Evolutionary conservation across 2,888 invertebrate species (phyloP), one percentile per base, ranked within the genome.

Genomic region (Eristalinus aeneus): DNA sequence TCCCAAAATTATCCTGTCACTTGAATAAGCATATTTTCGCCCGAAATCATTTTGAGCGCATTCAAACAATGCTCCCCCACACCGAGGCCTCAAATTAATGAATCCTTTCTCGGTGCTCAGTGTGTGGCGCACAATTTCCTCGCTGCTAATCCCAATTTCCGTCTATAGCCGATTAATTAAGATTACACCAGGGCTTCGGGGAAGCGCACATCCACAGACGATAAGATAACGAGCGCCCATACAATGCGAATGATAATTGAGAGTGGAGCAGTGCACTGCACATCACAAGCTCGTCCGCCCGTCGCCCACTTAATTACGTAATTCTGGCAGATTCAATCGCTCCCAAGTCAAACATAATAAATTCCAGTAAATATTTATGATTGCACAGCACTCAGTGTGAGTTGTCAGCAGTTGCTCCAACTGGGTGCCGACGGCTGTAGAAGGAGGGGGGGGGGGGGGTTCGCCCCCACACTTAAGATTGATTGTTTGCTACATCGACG

Each of bases 301-400:
- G 34, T 32, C 54, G 34, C 58, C 72, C 78, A 67, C 60, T 53
- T 72, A 65, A 82, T 83, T 69, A 74, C 68, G 73, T 82, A 77
- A 82, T 77, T 77, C 82, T 58, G 16, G 46, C 77, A 77, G 72
- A 82, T 78, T 77, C 68, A 78, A 83, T 79, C 65, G 58, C 69
- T 78, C 65, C 74, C 60, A 69, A 79, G 69, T 74, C 79, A 84
- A 84, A 84, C 69, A 79, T 39, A 79, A 84, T 78, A 84, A 84
- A 73, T 78, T 84, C 54, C 20, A 61, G 78, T 71, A 74, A 84
- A 84, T 79, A 79, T 84, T 79, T 84, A 74, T 84, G 83, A 84
- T 84, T 79, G 74, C 74, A 84, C 65, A 84, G 83, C 79, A 78
- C 83, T 84, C 74, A 68, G 56, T 60, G n/a, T 60, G 60, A 58